phyloP scores from a whole-genome alignment of 1,140 invertebrate species.

The Venturia canescens region DNA sequence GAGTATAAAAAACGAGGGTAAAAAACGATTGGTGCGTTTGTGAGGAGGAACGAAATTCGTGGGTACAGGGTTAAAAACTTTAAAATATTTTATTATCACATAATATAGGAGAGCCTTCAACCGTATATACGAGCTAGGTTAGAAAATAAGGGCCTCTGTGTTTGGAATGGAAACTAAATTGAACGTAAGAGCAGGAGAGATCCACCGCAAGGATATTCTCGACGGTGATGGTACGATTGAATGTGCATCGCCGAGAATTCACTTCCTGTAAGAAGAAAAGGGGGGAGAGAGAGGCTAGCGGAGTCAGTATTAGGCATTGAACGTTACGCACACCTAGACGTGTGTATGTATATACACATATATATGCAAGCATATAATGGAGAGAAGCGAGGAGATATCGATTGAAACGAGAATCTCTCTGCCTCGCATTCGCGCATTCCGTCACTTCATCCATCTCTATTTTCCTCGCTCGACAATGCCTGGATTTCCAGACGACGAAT shows the following conservation, averaged over 20 bases:
- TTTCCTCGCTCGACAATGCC: conserved; percentile 41
- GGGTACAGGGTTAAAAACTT: no score
- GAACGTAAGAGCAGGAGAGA: background rate
- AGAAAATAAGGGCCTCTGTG: background rate
- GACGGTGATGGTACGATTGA: conserved; percentile 2
- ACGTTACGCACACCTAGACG: background rate
- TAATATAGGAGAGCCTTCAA: background rate
- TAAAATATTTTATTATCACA: no score
- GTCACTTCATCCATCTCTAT: conserved; percentile 33
- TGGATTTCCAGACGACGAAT: conserved; percentile 40
- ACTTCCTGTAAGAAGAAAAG: conserved; percentile 38
- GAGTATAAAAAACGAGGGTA: no score
- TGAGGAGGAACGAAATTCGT: no score
- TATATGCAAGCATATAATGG: background rate
- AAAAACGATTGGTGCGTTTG: no score
- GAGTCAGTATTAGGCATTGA: conserved; percentile 36
- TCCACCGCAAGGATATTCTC: background rate
- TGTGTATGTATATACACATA: background rate
- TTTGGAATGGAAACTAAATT: background rate
- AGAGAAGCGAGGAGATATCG: conserved; percentile 39
- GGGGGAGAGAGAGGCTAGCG: background rate
- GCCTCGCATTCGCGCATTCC: conserved; percentile 25
- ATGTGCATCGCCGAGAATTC: conserved; percentile 28
- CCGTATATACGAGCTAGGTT: background rate
- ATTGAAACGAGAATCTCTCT: conserved; percentile 38